Conservation (phyloP, 2,888 invertebrate species). For the Pollenia griseotomentosa region DNA sequence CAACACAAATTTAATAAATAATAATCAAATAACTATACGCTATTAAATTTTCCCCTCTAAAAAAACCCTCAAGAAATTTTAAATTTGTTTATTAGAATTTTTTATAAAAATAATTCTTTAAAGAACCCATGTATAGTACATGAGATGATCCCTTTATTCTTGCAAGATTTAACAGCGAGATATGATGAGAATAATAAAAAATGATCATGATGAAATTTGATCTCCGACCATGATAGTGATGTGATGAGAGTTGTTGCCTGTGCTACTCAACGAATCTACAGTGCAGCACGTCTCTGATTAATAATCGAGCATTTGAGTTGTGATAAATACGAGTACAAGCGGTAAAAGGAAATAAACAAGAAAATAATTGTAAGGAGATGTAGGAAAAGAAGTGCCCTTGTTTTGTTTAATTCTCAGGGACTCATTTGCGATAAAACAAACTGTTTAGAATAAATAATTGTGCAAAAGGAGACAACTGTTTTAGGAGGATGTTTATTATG, state of each 20-base stretch:
- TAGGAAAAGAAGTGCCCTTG: constrained; percentile 51
- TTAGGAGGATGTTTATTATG: constrained; percentile 65
- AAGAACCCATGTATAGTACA: constrained; percentile 48
- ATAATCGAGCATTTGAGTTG: constrained; percentile 34
- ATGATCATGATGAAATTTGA: constrained; percentile 70
- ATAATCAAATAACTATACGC: no score
- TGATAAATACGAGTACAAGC: constrained; percentile 48
- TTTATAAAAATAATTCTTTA: constrained; percentile 39
- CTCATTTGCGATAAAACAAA: constrained; percentile 53
- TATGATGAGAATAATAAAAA: constrained; percentile 67
- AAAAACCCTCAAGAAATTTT: constrained; percentile 2
- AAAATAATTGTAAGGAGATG: constrained; percentile 39
- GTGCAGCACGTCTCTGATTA: constrained; percentile 34
- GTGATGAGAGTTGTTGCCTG: constrained; percentile 51
- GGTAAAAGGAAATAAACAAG: constrained; percentile 62
- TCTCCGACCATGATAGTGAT: constrained; percentile 71
- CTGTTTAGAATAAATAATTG: constrained; percentile 52
- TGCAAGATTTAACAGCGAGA: constrained; percentile 62
- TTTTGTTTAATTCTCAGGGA: constrained; percentile 59
- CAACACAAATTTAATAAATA: no score
- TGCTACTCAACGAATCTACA: constrained; percentile 31
- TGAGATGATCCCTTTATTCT: constrained; percentile 60
- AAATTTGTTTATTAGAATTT: constrained; percentile 11
- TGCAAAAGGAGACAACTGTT: constrained; percentile 68
- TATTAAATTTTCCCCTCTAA: constrained; percentile 19